Percentiles rank a stretch among this genome's conserved stretches.
Conservation (phyloP, 53 echinoderm and acorn worm species). For the Crossaster papposus region DNA sequence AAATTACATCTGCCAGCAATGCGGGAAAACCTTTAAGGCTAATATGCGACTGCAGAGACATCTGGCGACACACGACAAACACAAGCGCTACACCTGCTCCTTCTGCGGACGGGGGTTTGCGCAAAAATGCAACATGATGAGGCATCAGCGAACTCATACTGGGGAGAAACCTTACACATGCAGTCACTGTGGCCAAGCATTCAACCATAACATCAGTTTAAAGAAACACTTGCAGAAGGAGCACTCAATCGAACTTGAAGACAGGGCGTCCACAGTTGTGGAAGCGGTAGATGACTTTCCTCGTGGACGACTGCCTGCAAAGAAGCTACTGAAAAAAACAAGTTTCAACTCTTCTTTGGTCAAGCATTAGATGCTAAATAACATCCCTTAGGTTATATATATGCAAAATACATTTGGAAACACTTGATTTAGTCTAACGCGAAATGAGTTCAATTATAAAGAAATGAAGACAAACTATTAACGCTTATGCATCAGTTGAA, state of each 20-base stretch:
- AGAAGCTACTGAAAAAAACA: neutral
- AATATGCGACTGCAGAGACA: conserved; percentile 43
- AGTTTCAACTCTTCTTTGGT: neutral
- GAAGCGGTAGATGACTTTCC: conserved; percentile 39
- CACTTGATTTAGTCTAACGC: too few species aligned
- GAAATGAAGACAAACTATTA: too few species aligned
- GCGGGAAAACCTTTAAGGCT: conserved; percentile 52
- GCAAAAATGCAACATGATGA: conserved; percentile 40
- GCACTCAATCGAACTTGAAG: conserved; percentile 25
- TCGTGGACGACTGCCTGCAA: conserved; percentile 15
- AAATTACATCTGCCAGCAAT: conserved; percentile 48
- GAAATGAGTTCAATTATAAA: too few species aligned
- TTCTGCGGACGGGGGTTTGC: conserved; percentile 51
- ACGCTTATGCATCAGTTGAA: too few species aligned
- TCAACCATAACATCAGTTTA: conserved; percentile 67
- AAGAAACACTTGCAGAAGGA: conserved; percentile 56
- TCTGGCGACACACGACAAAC: conserved; percentile 5
- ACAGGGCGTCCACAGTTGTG: neutral
- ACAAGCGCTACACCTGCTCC: conserved; percentile 43
- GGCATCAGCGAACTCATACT: conserved; percentile 57
- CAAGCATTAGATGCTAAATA: neutral
- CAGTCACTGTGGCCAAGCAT: conserved; percentile 41
- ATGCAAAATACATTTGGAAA: too few species aligned
- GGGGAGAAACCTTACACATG: conserved; percentile 67
- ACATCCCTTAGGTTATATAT: too few species aligned